Evolutionary conservation across 2,888 invertebrate species (phyloP), one percentile per base, ranked within the genome.

Genomic region (Nyleta sp.): DNA sequence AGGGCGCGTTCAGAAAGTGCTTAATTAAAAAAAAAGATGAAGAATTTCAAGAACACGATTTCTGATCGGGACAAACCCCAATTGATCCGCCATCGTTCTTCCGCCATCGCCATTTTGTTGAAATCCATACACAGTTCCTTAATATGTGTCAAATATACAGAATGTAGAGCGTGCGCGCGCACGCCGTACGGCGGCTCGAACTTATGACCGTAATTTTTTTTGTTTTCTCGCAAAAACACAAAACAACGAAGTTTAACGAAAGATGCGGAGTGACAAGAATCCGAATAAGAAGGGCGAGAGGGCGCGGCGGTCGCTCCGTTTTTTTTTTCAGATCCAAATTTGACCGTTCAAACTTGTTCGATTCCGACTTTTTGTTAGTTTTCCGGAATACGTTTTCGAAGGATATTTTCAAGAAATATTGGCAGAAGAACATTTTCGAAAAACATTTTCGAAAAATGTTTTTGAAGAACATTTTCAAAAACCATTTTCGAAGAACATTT

Each of bases 101-200:
- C 4, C 22, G 1, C n/a, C 13, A 13, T 18, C 13, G 38, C 38
- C 38, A 35, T 53, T 35, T 13, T 22, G 20, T 44, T 44, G 2
- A 24, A 62, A 67, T 48, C 53, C 67, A 68, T 68, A 71, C 55
- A 53, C 80, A 78, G 71, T 78, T 80, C 76, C 81, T 82, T 84
- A 85, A 85, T 82, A 77, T 83, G 83, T 83, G 84, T 85, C 86
- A 86, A 87, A 86, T 85, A 86, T 83, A 81, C 84, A 86, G 84
- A 83, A 82, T 82, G 78, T 55, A 59, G 40, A 60, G 60, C 71
- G 38, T 64, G 15, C 24, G 24, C 42, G 22, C 38, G 15, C 38
- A 55, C 24, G 17, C 20, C 40, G 24, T 24, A 57, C 55, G 10
- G 15, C 15, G 22, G 11, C 10, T 60, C 15, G 33, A 60, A 60